A percentile compares a stretch with the other conserved stretches of the same genome.
These are phyloP conservation scores for Cephus pygmeus DNA, from an alignment of 2,888 invertebrate genomes.

Conservation along the genomic window DNA sequence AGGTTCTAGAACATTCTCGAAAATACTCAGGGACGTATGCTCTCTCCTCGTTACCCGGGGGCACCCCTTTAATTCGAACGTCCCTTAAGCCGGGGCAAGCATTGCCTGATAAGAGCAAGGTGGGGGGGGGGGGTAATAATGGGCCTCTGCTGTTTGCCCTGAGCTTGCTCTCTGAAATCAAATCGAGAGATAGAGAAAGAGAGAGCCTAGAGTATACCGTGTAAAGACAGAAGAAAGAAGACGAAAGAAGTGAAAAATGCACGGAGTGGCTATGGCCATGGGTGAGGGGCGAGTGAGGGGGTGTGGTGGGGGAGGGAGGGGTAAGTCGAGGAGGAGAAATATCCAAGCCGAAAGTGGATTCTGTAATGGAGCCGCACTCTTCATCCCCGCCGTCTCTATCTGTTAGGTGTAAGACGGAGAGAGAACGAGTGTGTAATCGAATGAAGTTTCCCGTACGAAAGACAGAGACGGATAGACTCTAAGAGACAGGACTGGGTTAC, in stretches of 20 bases:
- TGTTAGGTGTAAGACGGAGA: not conserved
- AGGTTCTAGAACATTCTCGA: not conserved
- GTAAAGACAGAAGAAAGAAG: not conserved
- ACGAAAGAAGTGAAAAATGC: not conserved
- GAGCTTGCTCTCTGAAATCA: not conserved
- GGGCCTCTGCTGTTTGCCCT: not conserved
- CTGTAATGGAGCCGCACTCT: not conserved
- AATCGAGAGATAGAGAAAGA: conserved; percentile 14
- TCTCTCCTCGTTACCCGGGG: not conserved
- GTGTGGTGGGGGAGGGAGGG: no score
- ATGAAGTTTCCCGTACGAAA: not conserved
- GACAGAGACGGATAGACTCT: conserved; percentile 13
- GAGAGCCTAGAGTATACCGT: not conserved
- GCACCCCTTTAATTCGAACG: not conserved
- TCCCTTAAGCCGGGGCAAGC: not conserved
- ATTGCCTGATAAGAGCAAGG: not conserved
- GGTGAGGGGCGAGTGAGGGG: fast-evolving
- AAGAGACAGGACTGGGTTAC: not conserved
- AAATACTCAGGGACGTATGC: not conserved
- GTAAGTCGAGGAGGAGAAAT: not conserved
- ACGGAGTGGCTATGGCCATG: not conserved
- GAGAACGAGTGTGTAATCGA: not conserved
- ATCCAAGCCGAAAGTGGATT: not conserved
- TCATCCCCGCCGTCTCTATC: not conserved
- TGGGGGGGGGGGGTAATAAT: not conserved